A percentile compares a stretch with the other conserved stretches of the same genome.
Evolutionary conservation across 1,140 invertebrate genomes (phyloP).

Genomic region (Plodia interpunctella): DNA sequence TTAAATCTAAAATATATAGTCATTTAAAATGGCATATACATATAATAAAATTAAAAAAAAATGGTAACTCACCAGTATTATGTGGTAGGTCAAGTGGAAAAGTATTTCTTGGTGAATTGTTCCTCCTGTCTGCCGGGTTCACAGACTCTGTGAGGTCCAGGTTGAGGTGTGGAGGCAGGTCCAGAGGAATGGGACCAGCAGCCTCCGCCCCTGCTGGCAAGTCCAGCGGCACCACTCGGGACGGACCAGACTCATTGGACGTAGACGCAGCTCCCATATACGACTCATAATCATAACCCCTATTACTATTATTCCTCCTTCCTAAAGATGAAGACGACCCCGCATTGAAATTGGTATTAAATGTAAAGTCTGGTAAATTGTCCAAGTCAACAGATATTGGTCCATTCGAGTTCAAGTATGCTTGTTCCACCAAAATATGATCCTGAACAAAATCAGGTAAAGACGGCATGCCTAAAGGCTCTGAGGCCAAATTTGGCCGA

Average conservation of each 20-base stretch:
- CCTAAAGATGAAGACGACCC: conserved; percentile 52
- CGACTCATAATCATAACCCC: conserved; percentile 57
- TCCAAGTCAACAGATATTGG: conserved; percentile 74
- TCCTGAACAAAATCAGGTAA: conserved; percentile 83
- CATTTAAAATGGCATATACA: too few species aligned
- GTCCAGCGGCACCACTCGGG: conserved; percentile 62
- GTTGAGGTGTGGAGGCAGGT: conserved; percentile 56
- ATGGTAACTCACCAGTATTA: conserved; percentile 56
- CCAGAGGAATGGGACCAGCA: conserved; percentile 48
- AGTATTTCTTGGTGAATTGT: conserved; percentile 55
- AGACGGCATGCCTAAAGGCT: conserved; percentile 72
- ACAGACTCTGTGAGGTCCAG: conserved; percentile 72
- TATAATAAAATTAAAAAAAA: conserved; percentile 1
- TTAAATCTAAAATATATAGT: too few species aligned
- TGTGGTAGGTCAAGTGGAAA: conserved; percentile 70
- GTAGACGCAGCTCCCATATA: conserved; percentile 51
- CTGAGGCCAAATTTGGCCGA: conserved; percentile 61
- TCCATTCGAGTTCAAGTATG: conserved; percentile 74
- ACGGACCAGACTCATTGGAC: conserved; percentile 41
- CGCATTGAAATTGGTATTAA: conserved; percentile 68
- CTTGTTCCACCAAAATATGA: conserved; percentile 80
- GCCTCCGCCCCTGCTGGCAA: conserved; percentile 58
- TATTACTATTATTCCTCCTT: conserved; percentile 52
- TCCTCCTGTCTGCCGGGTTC: conserved; percentile 59
- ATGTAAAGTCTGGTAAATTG: conserved; percentile 80